Evolutionary conservation across 1,140 invertebrate species (phyloP), one percentile per base, ranked within the genome.

Genomic region (Pomacea maculata): DNA sequence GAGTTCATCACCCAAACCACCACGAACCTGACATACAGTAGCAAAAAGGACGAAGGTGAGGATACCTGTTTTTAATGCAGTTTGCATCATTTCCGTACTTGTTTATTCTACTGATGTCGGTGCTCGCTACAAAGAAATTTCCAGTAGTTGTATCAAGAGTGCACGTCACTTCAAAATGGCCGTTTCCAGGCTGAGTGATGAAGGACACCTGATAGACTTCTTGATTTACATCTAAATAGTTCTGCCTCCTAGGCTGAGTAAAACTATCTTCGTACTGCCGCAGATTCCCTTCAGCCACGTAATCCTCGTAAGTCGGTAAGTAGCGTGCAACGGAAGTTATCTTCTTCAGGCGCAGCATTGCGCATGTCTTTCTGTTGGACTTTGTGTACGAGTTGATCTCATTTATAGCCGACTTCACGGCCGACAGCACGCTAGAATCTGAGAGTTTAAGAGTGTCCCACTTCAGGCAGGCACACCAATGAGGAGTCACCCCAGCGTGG

Each of bases 401-500:
- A 19, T 12, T 57, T 15, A 81, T 14, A 6, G 75, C 64, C 12
- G 72, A 68, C 34, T n/a, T 64, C 34, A 75, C 72, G 9, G 80
- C 80, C 21, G 55, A 19, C 25, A 25, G 25, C 25, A 25, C 25
- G 25, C 25, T 25, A 25, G 25, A 25, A 25, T 25, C 25, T 25
- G 25, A 25, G 25, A 25, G 25, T 25, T 93, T 11, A 98, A 91
- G 87, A 97, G 98, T n/a, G 96, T 95, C 87, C 25, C 25, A 25
- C 25, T 25, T 25, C 25, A 25, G 25, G 25, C 25, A 25, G 25
- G 25, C 25, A 25, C 97, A 99, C 97, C 97, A 99, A 90, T 98
- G 97, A 0, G 96, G 94, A 88, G 97, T 96, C 77, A 98, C 96
- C 67, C 94, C 95, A 10, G 97, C 97, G 90, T 97, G 94, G 21